These are phyloP conservation scores for Scotopteryx bipunctaria DNA, from an alignment of 2,888 invertebrate species.

Conservation along the genomic window DNA sequence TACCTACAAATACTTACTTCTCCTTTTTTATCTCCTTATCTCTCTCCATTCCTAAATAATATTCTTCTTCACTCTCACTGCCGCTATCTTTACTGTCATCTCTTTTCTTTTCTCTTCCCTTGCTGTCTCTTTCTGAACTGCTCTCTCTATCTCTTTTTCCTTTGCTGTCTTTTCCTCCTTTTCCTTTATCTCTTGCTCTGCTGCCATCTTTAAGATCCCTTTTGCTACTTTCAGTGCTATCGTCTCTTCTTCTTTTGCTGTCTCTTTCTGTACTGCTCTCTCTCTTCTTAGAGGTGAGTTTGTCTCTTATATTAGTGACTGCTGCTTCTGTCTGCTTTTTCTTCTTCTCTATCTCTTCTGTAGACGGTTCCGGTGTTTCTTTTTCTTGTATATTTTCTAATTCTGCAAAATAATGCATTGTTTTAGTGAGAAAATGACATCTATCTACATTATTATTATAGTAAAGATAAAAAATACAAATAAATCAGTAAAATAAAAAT, in stretches of 20 bases:
- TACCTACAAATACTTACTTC: constrained; percentile 81
- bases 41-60: constrained; percentile 86
- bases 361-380: constrained; percentile 47
- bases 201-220: constrained; percentile 55
- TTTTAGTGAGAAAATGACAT: too few relatives aligned
- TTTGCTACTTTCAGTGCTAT: constrained; percentile 47
- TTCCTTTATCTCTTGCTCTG: constrained; percentile 83
- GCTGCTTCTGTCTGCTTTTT: constrained; percentile 60
- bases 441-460: too few relatives aligned
- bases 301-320: constrained; percentile 68
- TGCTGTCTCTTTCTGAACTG: constrained; percentile 53
- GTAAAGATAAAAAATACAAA: too few relatives aligned
- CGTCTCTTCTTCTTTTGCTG: constrained; percentile 58
- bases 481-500: too few relatives aligned
- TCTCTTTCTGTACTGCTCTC: constrained; percentile 51
- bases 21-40: constrained; percentile 83
- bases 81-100: constrained; percentile 51
- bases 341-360: constrained; percentile 51
- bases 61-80: constrained; percentile 84
- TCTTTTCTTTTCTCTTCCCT: constrained; percentile 55
- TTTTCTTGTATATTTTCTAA: constrained; percentile 64
- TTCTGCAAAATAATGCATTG: too few relatives aligned
- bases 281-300: constrained; percentile 57
- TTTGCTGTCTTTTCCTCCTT: constrained; percentile 53
- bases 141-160: constrained; percentile 51